These are phyloP conservation scores for Eulithis testata DNA, from an alignment of 2,888 invertebrate species.

Conservation along the genomic window DNA sequence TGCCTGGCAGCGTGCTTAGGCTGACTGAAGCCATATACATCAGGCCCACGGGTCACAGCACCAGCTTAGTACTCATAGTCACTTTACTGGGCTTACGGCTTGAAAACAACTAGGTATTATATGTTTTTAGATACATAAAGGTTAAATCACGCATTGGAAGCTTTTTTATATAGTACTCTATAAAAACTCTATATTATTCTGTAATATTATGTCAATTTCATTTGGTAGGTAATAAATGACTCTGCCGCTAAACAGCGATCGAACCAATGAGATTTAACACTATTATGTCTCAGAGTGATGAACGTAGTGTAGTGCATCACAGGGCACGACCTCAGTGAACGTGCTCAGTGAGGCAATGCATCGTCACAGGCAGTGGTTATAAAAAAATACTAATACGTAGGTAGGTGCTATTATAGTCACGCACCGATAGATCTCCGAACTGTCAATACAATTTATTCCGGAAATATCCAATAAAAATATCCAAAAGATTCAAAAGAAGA, in stretches of 20 bases:
- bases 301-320: too few species aligned
- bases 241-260: too few species aligned
- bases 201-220: too few species aligned
- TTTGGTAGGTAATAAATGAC: too few species aligned
- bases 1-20: constrained; percentile 51
- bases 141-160: constrained; percentile 45
- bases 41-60: constrained; percentile 62
- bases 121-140: constrained; percentile 59
- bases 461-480: constrained; percentile 62
- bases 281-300: too few species aligned
- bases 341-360: too few species aligned
- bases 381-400: too few species aligned
- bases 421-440: constrained; percentile 29
- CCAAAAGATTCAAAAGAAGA: constrained; percentile 54
- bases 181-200: too few species aligned
- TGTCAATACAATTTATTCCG: constrained; percentile 54
- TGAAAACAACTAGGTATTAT: constrained; percentile 46
- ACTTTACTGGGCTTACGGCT: constrained; percentile 64
- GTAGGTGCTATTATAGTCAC: constrained; percentile 2
- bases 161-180: too few species aligned
- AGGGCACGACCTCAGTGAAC: too few species aligned
- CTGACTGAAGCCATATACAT: constrained; percentile 69
- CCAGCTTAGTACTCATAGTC: constrained; percentile 63
- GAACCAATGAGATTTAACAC: too few species aligned
- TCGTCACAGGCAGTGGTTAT: too few species aligned